Conservation (phyloP, 2,113 vertebrate genomes). For the Anoplopoma fimbria region DNA sequence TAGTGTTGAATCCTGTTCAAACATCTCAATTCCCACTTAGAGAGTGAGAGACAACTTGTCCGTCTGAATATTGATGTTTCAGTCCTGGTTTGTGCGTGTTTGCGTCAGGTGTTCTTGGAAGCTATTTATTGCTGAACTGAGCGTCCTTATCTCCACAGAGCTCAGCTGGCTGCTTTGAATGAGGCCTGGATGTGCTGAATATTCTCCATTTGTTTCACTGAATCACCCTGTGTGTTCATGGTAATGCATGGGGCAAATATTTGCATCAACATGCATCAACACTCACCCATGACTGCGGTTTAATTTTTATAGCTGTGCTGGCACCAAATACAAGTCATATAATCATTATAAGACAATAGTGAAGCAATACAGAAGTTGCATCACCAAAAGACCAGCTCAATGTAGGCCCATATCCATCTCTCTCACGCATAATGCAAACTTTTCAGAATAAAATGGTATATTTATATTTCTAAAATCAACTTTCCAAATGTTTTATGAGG, state of each 20-base stretch:
- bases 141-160: constrained; percentile 41
- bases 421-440: not conserved
- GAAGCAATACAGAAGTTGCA: not conserved
- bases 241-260: constrained; percentile 18
- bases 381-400: not conserved
- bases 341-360: not conserved
- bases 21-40: not conserved
- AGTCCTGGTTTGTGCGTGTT: not conserved
- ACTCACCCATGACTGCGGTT: no score
- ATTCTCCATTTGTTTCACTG: not conserved
- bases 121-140: constrained; percentile 3
- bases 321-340: not conserved
- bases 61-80: not conserved
- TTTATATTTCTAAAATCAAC: not conserved
- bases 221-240: not conserved
- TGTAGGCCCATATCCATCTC: not conserved
- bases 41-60: not conserved
- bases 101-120: not conserved
- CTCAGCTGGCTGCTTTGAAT: constrained; percentile 55
- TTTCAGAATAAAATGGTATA: not conserved
- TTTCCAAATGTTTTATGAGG: not conserved
- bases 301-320: no score
- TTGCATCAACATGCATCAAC: constrained; percentile 58
- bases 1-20: not conserved
- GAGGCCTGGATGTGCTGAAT: constrained; percentile 20